Evolutionary conservation across 2,113 vertebrate species (phyloP), one percentile per base, ranked within the genome.

Genomic region (Apteryx owenii): DNA sequence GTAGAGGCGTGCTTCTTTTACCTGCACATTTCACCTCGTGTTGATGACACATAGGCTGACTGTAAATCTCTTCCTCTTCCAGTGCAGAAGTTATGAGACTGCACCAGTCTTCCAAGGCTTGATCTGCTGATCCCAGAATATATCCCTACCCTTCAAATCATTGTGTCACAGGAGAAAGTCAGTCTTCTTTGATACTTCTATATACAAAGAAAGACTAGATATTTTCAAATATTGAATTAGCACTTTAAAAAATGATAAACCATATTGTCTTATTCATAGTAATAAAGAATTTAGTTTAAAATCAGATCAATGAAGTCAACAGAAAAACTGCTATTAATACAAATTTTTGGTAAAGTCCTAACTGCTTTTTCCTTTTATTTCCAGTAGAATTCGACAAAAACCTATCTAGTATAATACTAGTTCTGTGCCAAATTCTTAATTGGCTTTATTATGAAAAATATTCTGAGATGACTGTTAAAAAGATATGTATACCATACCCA

Each of bases 171-270:
- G 92, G 48, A 94, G 69, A 86, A 94, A 90, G n/a, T 84, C 82
- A 12, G 77, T 5, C 54, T 94, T 93, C 92, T 87, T 93, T 26
- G 7, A 53, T 81, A 84, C 14, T 84, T 95, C 88, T 96, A 96
- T 96, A 94, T 94, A 96, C 90, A 97, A 94, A 94, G 60, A 96
- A 53, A 96, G 80, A 87, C 95, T 97, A 92, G 56, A 93, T 61
- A 95, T 93, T 93, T 96, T 87, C 80, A 90, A 96, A 81, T 69
- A 94, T 2, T 79, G 25, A 90, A 94, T 97, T 89, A 97, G 85
- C 61, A 56, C 28, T 61, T 86, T 3, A 31, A 42, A 42, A 80
- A 88, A 23, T 16, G 40, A 60, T 60, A 79, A 76, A 42, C 17
- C 19, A 28, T 31, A 62, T 38, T 44, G 61, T 58, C 33, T 83